A percentile compares a stretch with the other conserved stretches of the same genome.
These are phyloP conservation scores for Proteles cristata DNA, from an alignment of 2,113 vertebrate genomes.

Conservation along the genomic window DNA sequence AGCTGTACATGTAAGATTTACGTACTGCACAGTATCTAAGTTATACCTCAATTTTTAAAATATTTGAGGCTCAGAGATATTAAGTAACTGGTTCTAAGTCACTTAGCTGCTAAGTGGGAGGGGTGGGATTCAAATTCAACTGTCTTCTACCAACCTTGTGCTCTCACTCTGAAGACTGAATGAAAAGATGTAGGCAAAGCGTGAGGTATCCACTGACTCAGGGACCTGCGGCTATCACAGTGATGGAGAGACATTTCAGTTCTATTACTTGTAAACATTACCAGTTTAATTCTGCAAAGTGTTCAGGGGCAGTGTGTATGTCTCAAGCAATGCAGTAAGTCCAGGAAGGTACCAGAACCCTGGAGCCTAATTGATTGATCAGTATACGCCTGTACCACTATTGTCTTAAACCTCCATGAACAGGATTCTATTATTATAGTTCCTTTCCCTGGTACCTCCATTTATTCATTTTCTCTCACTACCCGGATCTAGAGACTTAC, in stretches of 20 bases:
- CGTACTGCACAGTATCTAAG: not conserved
- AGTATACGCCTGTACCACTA: not conserved
- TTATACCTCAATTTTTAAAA: not conserved
- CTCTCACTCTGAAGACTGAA: not conserved
- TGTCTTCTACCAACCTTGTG: not conserved
- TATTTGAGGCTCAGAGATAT: not conserved
- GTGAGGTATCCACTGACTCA: not conserved
- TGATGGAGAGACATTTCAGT: not conserved
- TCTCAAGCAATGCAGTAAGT: not conserved
- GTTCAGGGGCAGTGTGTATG: not conserved
- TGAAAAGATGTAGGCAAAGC: not conserved
- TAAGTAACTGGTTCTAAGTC: not conserved
- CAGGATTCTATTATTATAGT: not conserved
- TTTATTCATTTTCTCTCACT: not conserved
- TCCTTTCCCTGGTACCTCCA: not conserved
- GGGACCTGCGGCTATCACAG: not conserved
- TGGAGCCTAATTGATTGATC: not conserved
- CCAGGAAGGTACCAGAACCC: not conserved
- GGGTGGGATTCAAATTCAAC: not conserved
- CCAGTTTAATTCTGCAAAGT: not conserved
- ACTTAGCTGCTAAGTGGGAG: not conserved
- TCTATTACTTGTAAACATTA: conserved; percentile 7
- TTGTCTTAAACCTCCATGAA: not conserved
- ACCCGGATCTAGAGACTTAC: not conserved
- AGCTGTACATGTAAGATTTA: not conserved